Percentiles rank a stretch among this genome's conserved stretches.
Conservation (phyloP, 2,797 vertebrate genomes). For the Cynopterus sphinx region DNA sequence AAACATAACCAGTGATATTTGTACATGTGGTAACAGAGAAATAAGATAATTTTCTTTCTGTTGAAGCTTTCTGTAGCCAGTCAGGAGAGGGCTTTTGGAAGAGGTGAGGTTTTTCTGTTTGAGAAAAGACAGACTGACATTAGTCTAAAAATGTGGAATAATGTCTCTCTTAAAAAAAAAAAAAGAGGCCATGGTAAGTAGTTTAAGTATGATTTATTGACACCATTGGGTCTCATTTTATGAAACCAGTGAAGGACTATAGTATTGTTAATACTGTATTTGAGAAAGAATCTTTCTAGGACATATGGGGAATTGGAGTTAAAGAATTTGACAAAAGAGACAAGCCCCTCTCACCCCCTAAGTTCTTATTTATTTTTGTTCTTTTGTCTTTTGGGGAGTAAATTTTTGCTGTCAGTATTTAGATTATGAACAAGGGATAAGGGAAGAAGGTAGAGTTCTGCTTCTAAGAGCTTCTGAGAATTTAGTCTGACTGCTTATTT, state of each 20-base stretch:
- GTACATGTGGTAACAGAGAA: neutral
- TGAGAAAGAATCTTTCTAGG: neutral
- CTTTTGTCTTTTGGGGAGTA: neutral
- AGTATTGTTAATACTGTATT: neutral
- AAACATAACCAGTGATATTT: neutral
- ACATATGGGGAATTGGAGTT: neutral
- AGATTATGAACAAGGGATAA: neutral
- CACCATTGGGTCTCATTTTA: neutral
- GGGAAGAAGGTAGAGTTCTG: neutral
- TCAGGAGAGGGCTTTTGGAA: neutral
- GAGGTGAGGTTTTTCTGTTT: neutral
- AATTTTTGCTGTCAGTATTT: neutral
- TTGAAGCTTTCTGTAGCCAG: neutral
- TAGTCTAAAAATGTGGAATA: neutral
- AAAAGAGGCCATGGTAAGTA: neutral
- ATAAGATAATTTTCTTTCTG: conserved; percentile 6
- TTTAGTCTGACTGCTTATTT: neutral
- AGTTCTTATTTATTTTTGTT: neutral
- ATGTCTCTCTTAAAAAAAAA: neutral
- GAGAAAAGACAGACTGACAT: neutral
- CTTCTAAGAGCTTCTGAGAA: neutral
- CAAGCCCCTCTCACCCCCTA: neutral
- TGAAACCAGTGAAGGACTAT: neutral
- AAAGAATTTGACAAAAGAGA: neutral
- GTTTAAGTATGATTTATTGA: neutral